These are phyloP conservation scores for Euleptes europaea DNA, from an alignment of 2,113 vertebrate species.

Conservation along the genomic window DNA sequence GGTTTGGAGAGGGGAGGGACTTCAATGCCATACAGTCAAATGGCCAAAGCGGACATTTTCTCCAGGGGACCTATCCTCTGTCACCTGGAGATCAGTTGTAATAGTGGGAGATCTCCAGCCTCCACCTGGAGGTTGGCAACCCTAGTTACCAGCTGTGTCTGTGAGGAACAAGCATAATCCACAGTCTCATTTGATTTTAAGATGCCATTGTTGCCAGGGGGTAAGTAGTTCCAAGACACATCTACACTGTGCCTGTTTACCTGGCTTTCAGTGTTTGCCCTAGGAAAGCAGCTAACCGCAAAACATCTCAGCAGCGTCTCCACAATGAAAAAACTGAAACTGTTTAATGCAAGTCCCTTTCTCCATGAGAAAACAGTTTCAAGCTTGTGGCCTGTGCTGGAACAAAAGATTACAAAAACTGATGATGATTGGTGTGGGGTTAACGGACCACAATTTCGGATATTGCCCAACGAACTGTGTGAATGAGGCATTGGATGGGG, in stretches of 20 bases:
- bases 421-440: not conserved
- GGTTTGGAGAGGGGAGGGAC: too few relatives aligned
- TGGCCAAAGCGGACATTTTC: too few relatives aligned
- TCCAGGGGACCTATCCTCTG: too few relatives aligned
- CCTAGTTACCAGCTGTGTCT: too few relatives aligned
- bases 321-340: not conserved
- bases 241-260: not conserved
- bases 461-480: constrained; percentile 2
- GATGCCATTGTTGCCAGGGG: not conserved
- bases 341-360: not conserved
- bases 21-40: too few relatives aligned
- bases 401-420: not conserved
- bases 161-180: not conserved
- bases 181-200: not conserved
- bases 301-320: not conserved
- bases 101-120: too few relatives aligned
- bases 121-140: too few relatives aligned
- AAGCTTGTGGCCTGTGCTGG: not conserved
- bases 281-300: not conserved
- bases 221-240: not conserved
- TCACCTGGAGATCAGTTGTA: too few relatives aligned
- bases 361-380: not conserved
- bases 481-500: not conserved
- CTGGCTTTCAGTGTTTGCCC: not conserved
- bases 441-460: constrained; percentile 15